Percentiles rank a stretch among this genome's conserved stretches.
Conservation (phyloP, 1,140 invertebrate species). For the Doryteuthis pealeii region DNA sequence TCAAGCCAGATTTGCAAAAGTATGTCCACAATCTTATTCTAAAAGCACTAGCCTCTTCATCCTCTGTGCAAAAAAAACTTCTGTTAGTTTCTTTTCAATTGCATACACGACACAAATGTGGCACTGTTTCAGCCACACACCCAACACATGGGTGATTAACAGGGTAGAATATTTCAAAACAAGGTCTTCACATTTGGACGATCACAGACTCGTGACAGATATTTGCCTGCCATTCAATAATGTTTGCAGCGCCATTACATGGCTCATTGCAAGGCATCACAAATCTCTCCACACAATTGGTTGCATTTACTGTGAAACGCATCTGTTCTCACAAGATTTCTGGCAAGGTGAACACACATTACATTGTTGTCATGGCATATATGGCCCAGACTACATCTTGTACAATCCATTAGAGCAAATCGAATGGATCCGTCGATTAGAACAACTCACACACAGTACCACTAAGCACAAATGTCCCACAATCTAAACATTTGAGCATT, state of each 20-base stretch:
- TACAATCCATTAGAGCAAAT: slow-evolving; percentile 50
- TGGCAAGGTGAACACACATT: slow-evolving; percentile 67
- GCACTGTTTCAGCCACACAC: slow-evolving; percentile 68
- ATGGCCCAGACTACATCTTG: slow-evolving; percentile 58
- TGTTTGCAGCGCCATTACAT: slow-evolving; percentile 62
- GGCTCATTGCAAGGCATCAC: slow-evolving; percentile 65
- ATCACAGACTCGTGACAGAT: slow-evolving; percentile 68
- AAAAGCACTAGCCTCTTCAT: slow-evolving; percentile 47
- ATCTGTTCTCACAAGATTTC: slow-evolving; percentile 65
- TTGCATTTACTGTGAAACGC: slow-evolving; percentile 64
- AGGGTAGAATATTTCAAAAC: slow-evolving; percentile 51
- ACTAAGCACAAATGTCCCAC: slow-evolving; percentile 42
- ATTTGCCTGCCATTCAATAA: slow-evolving; percentile 63
- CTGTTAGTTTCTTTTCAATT: slow-evolving; percentile 61
- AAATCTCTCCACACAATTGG: slow-evolving; percentile 66
- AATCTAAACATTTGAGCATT: slow-evolving; percentile 30
- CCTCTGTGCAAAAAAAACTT: slow-evolving; percentile 63
- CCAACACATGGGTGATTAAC: slow-evolving; percentile 69
- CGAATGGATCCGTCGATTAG: slow-evolving; percentile 67
- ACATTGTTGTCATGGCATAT: slow-evolving; percentile 41
- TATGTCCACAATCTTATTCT: slow-evolving; percentile 37
- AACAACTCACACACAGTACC: slow-evolving; percentile 60
- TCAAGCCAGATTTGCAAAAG: slow-evolving; percentile 38
- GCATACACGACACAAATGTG: slow-evolving; percentile 42
- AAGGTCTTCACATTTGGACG: slow-evolving; percentile 60